Evolutionary conservation across 2,797 vertebrate species (phyloP).

Genomic region (Macrochelys suwanniensis): DNA sequence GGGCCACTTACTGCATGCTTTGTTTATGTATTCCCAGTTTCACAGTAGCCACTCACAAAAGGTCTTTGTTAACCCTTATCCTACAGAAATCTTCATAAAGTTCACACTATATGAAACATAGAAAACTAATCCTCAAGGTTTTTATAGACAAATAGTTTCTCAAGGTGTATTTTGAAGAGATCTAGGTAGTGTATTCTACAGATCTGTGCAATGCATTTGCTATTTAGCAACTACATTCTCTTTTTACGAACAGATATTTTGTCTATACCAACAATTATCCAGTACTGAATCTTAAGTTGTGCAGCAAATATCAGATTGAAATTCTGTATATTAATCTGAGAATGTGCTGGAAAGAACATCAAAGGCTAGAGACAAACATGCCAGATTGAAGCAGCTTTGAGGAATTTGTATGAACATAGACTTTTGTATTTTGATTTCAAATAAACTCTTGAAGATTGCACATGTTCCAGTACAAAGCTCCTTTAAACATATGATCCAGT

Average conservation of each 20-base stretch:
- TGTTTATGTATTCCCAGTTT: neutral
- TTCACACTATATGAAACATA: neutral
- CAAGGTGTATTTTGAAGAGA: neutral
- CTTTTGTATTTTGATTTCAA: slow-evolving; percentile 4
- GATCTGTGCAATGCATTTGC: neutral
- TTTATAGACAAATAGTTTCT: neutral
- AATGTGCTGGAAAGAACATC: slow-evolving; percentile 16
- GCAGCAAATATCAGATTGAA: neutral
- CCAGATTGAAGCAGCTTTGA: neutral
- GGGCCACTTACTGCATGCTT: neutral
- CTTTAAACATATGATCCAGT: neutral
- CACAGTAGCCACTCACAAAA: neutral
- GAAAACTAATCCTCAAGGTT: neutral
- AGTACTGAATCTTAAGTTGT: neutral
- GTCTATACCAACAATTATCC: neutral
- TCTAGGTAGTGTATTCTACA: neutral
- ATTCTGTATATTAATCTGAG: neutral
- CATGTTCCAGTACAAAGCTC: neutral
- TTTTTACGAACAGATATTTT: neutral
- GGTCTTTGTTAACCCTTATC: neutral
- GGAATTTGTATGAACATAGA: slow-evolving; percentile 9
- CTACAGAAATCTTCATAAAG: neutral
- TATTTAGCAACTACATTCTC: neutral
- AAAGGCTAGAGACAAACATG: neutral
- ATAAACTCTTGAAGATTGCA: neutral